Evolutionary conservation across 2,888 invertebrate genomes (phyloP), one percentile per base, ranked within the genome.

Genomic region (Xylota sylvarum): DNA sequence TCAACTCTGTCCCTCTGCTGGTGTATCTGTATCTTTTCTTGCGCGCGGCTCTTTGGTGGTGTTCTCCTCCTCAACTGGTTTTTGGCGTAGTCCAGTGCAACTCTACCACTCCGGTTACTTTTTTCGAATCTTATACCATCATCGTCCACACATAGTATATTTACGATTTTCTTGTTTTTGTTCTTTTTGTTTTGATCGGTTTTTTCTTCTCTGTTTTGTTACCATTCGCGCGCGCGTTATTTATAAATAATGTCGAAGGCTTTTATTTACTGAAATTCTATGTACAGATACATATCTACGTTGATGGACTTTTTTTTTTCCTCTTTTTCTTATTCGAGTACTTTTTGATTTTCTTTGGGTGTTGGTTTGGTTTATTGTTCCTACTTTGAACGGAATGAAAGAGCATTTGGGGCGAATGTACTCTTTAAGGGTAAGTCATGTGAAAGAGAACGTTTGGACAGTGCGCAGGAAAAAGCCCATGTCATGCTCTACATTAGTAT

Each of bases 151-250:
- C 14, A 27, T 27, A 43, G 67, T 62, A 60, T 43, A 43, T 56
- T 55, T 65, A 74, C 67, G 86, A 86, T 67, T 82, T 82, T 86
- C 86, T 82, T 82, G 86, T 86, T 86, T 81, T 86, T 86, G 73
- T 82, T 73, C 81, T 86, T 86, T 86, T 86, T 86, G 86, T 86
- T 86, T 77, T 86, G 86, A 82, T 86, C 86, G 77, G 86, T 69
- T 86, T 86, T 86, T 86, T 86, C 86, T 86, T 82, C 69, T 86
- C 77, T 82, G 82, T 82, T 86, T 82, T 86, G 82, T 43, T 86
- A 60, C n/a, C 77, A 64, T 86, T 86, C 86, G 86, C 86, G 86
- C 86, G 86, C 86, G 86, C 86, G 86, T 86, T 86, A 77, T 78
- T 82, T 85, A 80, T 85, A 80, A 80, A 85, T 70, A 76, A 74